Base-by-base conservation (phyloP, 2,113 vertebrate species). In the Erinaceus europaeus region DNA sequence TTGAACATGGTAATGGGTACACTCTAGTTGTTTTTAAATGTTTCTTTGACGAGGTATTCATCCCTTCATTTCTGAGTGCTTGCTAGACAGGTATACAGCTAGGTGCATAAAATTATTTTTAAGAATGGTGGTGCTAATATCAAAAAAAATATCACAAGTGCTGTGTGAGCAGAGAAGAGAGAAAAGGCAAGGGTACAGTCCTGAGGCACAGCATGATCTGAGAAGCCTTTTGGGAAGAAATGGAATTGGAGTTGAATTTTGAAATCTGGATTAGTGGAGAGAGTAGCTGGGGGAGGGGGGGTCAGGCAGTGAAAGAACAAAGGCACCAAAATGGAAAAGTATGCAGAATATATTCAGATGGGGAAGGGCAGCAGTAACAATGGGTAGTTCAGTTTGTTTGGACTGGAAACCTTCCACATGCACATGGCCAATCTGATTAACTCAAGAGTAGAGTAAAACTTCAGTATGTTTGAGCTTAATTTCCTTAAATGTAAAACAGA, bases 401-500 rank as follows among this genome's bases (percentile, higher is more conserved):
- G 36, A 64, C 23, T 9, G 77, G 62, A 85, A 89, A 55, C 25
- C 15, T 4, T 65, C 27, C n/a, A n/a, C n/a, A n/a, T n/a, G n/a
- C n/a, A n/a, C n/a, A n/a, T n/a, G n/a, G n/a, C n/a, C n/a, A 90
- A 40, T 53, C 61, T 18, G 64, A 5, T 67, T 44, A 72, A 71
- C 13, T 73, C 21, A 76, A 80, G 67, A 74, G 34, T 76, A 59
- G 23, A 50, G n/a, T 62, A 76, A 80, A 83, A 15, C 13, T 52
- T 85, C 21, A 57, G 15, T 73, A 21, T 48, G 77, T 53, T n/a
- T 86, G 21, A 72, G 34, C 59, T 38, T 18, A 53, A 34, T 76
- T 67, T 90, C 15, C 15, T 68, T 90, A 67, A 64, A 79, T 83
- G 34, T 59, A 80, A 71, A 90, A 74, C 32, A 42, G 36, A 7